A percentile compares a stretch with the other conserved stretches of the same genome.
These are phyloP conservation scores for Torymus auratus DNA, from an alignment of 2,888 invertebrate species.

Conservation along the genomic window DNA sequence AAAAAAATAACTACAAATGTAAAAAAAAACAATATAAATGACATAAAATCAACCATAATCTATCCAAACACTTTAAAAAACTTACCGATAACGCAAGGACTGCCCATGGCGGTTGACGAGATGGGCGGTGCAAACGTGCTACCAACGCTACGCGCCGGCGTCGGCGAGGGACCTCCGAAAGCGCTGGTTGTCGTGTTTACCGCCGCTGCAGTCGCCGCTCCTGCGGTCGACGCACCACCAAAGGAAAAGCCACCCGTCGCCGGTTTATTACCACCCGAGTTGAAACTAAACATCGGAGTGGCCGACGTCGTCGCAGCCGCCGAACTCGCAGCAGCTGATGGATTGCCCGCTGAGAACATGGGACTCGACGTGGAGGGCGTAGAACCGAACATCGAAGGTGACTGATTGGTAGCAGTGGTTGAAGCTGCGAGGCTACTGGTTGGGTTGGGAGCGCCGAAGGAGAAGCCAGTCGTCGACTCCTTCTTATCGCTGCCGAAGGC, in stretches of 20 bases:
- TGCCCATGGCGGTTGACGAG: not conserved
- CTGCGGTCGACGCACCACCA: not conserved
- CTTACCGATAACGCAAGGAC: slow-evolving; percentile 19
- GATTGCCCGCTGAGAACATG: slow-evolving; percentile 31
- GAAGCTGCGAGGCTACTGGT: not conserved
- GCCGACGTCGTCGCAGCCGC: not conserved
- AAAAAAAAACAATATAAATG: not conserved
- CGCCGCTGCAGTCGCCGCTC: not conserved
- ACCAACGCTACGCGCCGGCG: not conserved
- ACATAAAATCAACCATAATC: too few relatives aligned
- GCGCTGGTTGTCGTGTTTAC: not conserved
- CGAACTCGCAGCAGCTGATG: slow-evolving; percentile 30
- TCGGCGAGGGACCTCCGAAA: slow-evolving; percentile 8
- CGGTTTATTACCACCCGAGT: slow-evolving; percentile 4
- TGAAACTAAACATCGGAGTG: slow-evolving; percentile 7
- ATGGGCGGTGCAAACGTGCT: slow-evolving; percentile 22
- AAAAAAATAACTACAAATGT: not conserved
- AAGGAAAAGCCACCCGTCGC: slow-evolving; percentile 11
- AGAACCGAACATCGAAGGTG: slow-evolving; percentile 50
- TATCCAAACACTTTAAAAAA: not conserved
- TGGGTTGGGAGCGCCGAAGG: slow-evolving; percentile 56
- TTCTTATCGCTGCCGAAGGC: slow-evolving; percentile 15
- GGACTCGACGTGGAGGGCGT: slow-evolving; percentile 41
- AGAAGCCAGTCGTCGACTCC: slow-evolving; percentile 48
- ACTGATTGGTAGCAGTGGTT: slow-evolving; percentile 21